Evolutionary conservation across 2,888 invertebrate species (phyloP).

Genomic region (Invenusta paracnida): DNA sequence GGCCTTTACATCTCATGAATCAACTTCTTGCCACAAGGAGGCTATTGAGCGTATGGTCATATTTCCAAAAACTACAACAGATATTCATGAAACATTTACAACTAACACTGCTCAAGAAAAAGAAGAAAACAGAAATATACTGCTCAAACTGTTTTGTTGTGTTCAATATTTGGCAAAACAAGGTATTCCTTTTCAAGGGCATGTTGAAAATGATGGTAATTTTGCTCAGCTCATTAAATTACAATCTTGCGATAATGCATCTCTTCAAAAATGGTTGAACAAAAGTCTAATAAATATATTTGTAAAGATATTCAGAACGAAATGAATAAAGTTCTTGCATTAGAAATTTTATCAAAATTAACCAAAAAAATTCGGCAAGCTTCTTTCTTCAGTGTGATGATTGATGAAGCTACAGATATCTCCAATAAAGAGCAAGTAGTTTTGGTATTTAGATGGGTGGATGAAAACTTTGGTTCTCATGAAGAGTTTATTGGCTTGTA

Average conservation of each 20-base stretch:
- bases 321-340: background rate
- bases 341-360: too few species aligned
- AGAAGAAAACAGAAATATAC: background rate
- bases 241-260: background rate
- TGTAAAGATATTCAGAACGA: background rate
- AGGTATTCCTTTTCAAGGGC: background rate
- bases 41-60: background rate
- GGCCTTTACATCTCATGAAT: background rate
- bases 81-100: background rate
- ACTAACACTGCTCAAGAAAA: background rate
- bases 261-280: background rate
- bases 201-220: background rate
- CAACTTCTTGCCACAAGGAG: background rate
- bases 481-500: background rate
- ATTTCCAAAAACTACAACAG: background rate
- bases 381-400: too few species aligned
- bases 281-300: background rate
- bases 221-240: background rate
- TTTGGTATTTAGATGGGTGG: too few species aligned
- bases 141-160: background rate
- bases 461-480: background rate
- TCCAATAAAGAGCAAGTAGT: too few species aligned
- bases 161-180: background rate
- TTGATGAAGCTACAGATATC: too few species aligned
- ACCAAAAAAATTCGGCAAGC: too few species aligned